Evolutionary conservation across 2,888 invertebrate species (phyloP), one percentile per base, ranked within the genome.

Genomic region (Agrypnus murinus): DNA sequence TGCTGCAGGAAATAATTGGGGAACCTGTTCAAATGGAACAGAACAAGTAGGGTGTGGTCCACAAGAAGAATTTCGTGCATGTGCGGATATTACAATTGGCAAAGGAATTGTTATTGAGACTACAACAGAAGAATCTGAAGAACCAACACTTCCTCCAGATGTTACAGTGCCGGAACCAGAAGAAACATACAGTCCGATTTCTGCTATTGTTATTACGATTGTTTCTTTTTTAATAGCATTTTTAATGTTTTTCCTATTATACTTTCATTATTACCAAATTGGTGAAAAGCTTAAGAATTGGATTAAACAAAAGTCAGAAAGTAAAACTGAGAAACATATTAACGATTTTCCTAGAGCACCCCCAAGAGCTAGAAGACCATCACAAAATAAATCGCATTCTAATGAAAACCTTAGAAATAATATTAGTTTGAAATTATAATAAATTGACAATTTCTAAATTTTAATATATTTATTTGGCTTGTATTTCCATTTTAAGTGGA

Each of bases 21-120:
- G 94, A 0, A 88, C 87, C 10, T 93, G 93, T 79, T 87, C 87
- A 0, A 91, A 93, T 80, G 93, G 92, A 0, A 90, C 90, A 53
- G 94, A 92, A 34, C 92, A 92, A 0, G 92, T 96, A 0, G 96
- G 96, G 0, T 96, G 96, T 81, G 96, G 96, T 0, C 93, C 93
- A 0, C 96, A 96, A 82, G 96, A 96, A 82, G 95, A 95, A 81
- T 96, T 96, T 80, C 89, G 95, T 15, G 93, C 94, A 0, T 95
- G 95, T 77, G 92, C 95, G 0, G 95, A 96, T 80, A 91, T 95
- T 48, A 88, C 92, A 12, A 91, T 96, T 40, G 91, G 90, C 1
- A 90, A 90, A 67, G 84, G 85, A 64, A 74, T 77, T 9, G 81
- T 83, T 15, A 87, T 86, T 53, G 81, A 83, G 53, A 87, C 88